Percentiles rank a stretch among this genome's conserved stretches.
Evolutionary conservation across 37 sponge, comb jelly and placozoan genomes (phyloP).

Genomic region (Spongilla lacustris): DNA sequence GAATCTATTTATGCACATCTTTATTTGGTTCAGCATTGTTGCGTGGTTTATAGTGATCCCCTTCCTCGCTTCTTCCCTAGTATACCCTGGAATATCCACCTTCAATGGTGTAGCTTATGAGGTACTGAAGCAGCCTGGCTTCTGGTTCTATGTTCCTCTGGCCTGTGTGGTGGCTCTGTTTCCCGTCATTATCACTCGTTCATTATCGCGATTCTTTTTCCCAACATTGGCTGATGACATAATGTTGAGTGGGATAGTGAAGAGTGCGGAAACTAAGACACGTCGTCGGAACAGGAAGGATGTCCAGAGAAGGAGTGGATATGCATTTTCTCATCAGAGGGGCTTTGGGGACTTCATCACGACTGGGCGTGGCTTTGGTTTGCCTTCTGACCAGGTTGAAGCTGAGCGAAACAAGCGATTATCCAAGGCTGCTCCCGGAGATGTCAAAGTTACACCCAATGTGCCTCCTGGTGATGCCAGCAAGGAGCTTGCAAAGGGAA

Average conservation of each 20-base stretch:
- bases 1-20: conserved; percentile 85
- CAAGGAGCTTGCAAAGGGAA: background rate
- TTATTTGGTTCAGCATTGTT: conserved; percentile 86
- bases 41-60: conserved; percentile 79
- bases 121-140: conserved; percentile 60
- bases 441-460: background rate
- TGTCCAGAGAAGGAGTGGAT: conserved; percentile 47
- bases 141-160: conserved; percentile 84
- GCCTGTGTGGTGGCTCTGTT: conserved; percentile 66
- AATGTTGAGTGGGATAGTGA: conserved; percentile 41
- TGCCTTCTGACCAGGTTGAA: conserved; percentile 12
- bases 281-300: background rate
- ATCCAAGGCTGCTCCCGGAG: background rate
- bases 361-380: conserved; percentile 58
- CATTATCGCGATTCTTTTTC: conserved; percentile 26
- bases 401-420: background rate
- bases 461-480: background rate
- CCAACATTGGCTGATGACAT: conserved; percentile 86
- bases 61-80: background rate
- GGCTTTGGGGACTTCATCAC: conserved; percentile 81
- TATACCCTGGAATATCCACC: background rate
- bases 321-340: conserved; percentile 81
- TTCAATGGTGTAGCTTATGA: conserved; percentile 58
- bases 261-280: conserved; percentile 1
- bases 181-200: conserved; percentile 70